These are phyloP conservation scores for Andrena flavipes DNA, from an alignment of 2,888 invertebrate species.

Conservation along the genomic window DNA sequence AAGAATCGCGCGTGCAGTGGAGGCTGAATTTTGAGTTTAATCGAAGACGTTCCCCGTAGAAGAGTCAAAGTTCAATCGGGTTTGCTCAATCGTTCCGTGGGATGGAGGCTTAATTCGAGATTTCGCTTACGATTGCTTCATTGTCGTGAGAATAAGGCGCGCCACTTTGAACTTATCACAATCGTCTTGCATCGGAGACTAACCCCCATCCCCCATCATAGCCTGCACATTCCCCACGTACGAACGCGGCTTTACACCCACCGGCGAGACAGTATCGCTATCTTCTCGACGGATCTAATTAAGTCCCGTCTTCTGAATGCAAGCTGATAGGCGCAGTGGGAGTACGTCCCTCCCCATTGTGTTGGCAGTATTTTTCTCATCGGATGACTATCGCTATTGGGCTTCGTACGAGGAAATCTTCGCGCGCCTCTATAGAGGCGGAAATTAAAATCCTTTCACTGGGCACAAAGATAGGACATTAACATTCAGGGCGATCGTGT, in stretches of 20 bases:
- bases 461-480: not conserved
- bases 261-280: conserved; percentile 25
- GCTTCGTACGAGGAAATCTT: not conserved
- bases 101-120: conserved; percentile 12
- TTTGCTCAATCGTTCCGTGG: not conserved
- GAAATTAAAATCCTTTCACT: conserved; percentile 51
- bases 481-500: conserved; percentile 5
- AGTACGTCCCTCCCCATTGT: conserved; percentile 49
- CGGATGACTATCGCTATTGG: conserved; percentile 37
- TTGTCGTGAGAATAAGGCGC: no score
- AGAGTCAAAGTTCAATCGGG: not conserved
- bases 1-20: not conserved
- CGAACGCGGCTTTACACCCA: conserved; percentile 25
- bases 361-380: conserved; percentile 43
- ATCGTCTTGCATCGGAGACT: not conserved
- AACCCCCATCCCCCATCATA: not conserved
- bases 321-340: conserved; percentile 49
- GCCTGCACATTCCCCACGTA: not conserved
- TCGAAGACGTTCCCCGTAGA: not conserved
- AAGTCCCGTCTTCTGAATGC: conserved; percentile 43
- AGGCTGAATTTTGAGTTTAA: not conserved
- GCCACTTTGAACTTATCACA: no score
- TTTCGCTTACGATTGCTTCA: no score
- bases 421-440: conserved; percentile 5
- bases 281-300: conserved; percentile 50